Evolutionary conservation across 2,113 vertebrate genomes (phyloP).

Genomic region (Carlito syrichta): DNA sequence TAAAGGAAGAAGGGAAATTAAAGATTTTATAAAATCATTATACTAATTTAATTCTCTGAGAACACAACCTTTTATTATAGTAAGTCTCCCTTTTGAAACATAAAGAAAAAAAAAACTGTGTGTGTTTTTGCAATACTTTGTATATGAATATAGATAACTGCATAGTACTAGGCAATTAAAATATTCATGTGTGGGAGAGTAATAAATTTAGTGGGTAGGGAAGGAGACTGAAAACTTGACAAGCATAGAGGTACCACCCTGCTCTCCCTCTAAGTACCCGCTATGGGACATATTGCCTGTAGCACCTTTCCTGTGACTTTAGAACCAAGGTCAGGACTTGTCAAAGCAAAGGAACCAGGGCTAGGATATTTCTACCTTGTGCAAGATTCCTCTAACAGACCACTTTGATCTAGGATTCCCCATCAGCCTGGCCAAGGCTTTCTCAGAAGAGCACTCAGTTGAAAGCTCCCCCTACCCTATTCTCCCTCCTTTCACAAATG

Average conservation of each 20-base stretch:
- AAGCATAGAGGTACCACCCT: background rate
- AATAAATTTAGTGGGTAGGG: background rate
- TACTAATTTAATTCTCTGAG: background rate
- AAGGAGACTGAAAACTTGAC: background rate
- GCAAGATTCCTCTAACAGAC: background rate
- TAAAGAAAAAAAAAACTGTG: background rate
- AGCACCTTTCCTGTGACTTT: background rate
- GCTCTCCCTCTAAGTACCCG: too few relatives aligned
- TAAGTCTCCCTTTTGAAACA: background rate
- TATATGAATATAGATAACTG: background rate
- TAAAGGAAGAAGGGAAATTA: background rate
- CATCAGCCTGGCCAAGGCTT: background rate
- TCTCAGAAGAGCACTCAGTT: background rate
- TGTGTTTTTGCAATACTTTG: background rate
- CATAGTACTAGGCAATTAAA: background rate
- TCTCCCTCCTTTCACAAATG: background rate
- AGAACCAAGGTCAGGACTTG: fast-evolving
- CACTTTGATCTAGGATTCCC: too few relatives aligned
- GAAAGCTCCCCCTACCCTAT: background rate
- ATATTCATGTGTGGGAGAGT: background rate
- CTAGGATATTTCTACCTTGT: background rate
- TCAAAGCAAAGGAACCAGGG: background rate
- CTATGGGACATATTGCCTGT: background rate
- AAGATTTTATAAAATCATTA: background rate
- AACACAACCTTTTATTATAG: background rate